Conservation (phyloP, 1,140 invertebrate genomes). For the Dinothrombium tinctorium region DNA sequence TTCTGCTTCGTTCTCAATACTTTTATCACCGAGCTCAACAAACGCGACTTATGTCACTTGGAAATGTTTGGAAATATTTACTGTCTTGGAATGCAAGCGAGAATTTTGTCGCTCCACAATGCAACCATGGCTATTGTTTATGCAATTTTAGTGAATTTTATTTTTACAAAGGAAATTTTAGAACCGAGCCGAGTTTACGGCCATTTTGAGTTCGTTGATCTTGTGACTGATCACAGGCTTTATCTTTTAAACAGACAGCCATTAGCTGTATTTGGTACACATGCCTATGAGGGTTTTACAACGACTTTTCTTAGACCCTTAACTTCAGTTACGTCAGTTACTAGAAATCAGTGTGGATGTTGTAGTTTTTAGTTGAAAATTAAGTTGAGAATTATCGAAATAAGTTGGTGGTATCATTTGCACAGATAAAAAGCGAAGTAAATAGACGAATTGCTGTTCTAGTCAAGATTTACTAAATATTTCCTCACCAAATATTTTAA, state of each 20-base stretch:
- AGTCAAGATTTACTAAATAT: too few species aligned
- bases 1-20: slow-evolving; percentile 11
- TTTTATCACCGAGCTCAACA: slow-evolving; percentile 11
- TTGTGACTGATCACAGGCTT: slow-evolving; percentile 42
- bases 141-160: slow-evolving; percentile 43
- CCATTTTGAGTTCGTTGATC: slow-evolving; percentile 52
- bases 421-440: too few species aligned
- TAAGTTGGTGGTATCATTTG: too few species aligned
- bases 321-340: too few species aligned
- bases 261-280: slow-evolving; percentile 13
- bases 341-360: too few species aligned
- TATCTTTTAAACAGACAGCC: slow-evolving; percentile 12
- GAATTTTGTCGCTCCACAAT: slow-evolving; percentile 22
- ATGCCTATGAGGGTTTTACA: slow-evolving; percentile 13
- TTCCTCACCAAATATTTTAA: too few species aligned
- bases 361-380: too few species aligned
- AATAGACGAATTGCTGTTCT: too few species aligned
- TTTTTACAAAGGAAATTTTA: slow-evolving; percentile 47
- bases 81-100: slow-evolving; percentile 7
- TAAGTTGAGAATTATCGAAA: too few species aligned
- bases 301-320: too few species aligned
- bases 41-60: slow-evolving; percentile 12
- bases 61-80: slow-evolving; percentile 13
- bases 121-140: slow-evolving; percentile 37
- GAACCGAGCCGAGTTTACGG: slow-evolving; percentile 49